Conservation (phyloP, 2,888 invertebrate genomes). For the Keiferia lycopersicella region DNA sequence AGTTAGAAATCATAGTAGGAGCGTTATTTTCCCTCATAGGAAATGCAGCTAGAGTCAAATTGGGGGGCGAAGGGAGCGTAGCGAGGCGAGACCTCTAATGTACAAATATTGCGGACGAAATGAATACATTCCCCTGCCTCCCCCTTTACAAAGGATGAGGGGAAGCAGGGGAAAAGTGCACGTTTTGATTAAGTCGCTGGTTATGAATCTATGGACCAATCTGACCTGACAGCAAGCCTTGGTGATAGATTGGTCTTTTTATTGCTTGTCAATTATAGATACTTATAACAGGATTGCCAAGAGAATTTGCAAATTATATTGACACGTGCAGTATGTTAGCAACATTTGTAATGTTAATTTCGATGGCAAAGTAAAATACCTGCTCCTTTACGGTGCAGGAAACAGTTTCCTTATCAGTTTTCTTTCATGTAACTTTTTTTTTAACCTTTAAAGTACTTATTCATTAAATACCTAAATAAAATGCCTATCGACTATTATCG, state of each 20-base stretch:
- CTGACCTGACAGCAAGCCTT: conserved; percentile 49
- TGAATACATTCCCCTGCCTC: conserved; percentile 71
- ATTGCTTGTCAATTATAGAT: conserved; percentile 42
- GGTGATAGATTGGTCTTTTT: conserved; percentile 52
- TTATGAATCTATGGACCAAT: conserved; percentile 71
- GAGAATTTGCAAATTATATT: background rate
- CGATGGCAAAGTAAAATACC: no score
- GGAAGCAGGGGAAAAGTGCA: conserved; percentile 55
- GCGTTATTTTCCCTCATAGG: conserved; percentile 46
- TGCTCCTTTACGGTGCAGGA: no score
- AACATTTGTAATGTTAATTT: no score
- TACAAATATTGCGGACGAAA: conserved; percentile 81
- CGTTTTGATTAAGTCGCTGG: conserved; percentile 73
- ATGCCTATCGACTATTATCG: no score
- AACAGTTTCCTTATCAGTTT: no score
- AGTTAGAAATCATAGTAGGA: conserved; percentile 43
- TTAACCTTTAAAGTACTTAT: no score
- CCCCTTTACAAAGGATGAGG: conserved; percentile 32
- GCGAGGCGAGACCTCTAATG: conserved; percentile 79
- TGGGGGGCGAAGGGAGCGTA: conserved; percentile 60
- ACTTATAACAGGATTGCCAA: conserved; percentile 1
- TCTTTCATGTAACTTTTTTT: no score
- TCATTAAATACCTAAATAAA: no score
- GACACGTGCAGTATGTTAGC: background rate
- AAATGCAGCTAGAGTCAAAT: conserved; percentile 65